These are phyloP conservation scores for Odontocerum albicorne DNA, from an alignment of 2,888 invertebrate genomes.

Conservation along the genomic window DNA sequence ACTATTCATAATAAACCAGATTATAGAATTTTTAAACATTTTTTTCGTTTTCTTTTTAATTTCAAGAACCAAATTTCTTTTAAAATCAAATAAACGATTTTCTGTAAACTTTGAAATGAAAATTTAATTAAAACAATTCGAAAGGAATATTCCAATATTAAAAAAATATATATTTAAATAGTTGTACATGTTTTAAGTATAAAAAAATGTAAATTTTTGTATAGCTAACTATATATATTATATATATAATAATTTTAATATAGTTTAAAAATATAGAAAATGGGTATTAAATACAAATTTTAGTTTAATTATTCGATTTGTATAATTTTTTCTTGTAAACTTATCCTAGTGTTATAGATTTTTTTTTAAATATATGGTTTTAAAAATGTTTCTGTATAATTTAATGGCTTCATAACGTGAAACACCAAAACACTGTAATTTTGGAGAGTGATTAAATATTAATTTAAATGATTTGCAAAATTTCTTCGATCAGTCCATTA, in stretches of 20 bases:
- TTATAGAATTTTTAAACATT: conserved; percentile 13
- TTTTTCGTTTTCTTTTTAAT: conserved; percentile 8
- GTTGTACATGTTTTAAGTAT: background rate
- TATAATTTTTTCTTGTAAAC: conserved; percentile 15
- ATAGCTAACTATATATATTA: conserved; percentile 11
- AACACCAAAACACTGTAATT: background rate
- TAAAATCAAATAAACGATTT: no score
- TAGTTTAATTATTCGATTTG: conserved; percentile 15
- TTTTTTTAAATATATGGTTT: conserved; percentile 13
- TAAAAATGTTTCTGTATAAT: conserved; percentile 5
- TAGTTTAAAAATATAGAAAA: conserved; percentile 28
- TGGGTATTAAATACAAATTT: conserved; percentile 32
- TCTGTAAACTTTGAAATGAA: no score
- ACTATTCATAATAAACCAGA: no score
- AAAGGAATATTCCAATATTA: no score
- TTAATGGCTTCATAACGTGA: conserved; percentile 1
- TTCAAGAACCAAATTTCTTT: no score
- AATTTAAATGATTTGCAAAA: no score
- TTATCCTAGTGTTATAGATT: background rate
- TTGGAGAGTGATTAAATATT: no score
- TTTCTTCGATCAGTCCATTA: no score
- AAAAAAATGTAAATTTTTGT: conserved; percentile 11
- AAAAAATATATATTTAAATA: no score
- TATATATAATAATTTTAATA: conserved; percentile 12
- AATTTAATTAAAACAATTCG: no score